A percentile compares a stretch with the other conserved stretches of the same genome.
Conservation (phyloP, 2,797 vertebrate species). For the Crocidura indochinensis region DNA sequence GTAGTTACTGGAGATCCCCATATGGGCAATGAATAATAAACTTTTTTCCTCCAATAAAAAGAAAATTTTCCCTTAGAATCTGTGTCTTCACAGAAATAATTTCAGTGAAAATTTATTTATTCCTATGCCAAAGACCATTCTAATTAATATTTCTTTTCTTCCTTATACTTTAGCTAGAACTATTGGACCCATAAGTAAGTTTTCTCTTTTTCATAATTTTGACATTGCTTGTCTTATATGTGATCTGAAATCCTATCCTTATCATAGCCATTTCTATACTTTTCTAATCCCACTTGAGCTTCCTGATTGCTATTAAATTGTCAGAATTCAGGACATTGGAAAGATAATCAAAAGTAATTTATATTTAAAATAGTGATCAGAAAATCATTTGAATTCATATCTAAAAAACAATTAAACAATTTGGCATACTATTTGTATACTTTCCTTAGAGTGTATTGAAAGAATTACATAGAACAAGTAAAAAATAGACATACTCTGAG, state of each 20-base stretch:
- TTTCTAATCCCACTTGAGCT: neutral
- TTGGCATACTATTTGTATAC: neutral
- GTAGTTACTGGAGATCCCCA: neutral
- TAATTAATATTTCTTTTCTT: conserved; percentile 72
- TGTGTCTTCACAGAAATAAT: conserved; percentile 30
- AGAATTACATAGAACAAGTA: too few relatives aligned
- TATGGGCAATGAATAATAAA: neutral
- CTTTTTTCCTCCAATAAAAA: neutral
- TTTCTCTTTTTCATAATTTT: conserved; percentile 41
- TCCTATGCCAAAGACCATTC: conserved; percentile 31
- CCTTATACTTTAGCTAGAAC: conserved; percentile 69
- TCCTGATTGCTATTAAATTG: neutral
- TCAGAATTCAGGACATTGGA: conserved; percentile 34
- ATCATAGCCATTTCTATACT: neutral
- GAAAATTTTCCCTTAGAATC: neutral
- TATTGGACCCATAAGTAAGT: conserved; percentile 82
- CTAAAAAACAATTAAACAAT: conserved; percentile 28
- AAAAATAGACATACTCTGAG: neutral
- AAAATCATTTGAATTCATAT: neutral
- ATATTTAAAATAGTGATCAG: conserved; percentile 2
- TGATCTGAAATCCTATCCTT: too few relatives aligned
- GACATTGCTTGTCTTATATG: neutral
- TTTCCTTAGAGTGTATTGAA: neutral
- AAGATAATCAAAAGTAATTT: conserved; percentile 3
- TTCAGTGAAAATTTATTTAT: conserved; percentile 11